Evolutionary conservation across 1,140 invertebrate species (phyloP).

Genomic region (Drosophila lacertosa): DNA sequence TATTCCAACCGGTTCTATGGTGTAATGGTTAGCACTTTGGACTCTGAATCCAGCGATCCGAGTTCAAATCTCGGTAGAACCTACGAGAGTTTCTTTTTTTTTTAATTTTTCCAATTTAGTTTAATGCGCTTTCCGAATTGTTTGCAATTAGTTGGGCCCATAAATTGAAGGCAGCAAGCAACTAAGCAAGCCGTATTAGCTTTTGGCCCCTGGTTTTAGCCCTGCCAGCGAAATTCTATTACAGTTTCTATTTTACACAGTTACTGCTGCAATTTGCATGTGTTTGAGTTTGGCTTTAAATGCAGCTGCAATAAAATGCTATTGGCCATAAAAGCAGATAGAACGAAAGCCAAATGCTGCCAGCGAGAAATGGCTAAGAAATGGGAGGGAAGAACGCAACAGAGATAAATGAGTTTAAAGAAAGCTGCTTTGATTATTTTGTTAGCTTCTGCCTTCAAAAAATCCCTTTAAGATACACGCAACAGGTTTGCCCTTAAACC

Average conservation of each 20-base stretch:
- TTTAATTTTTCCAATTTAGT: neutral
- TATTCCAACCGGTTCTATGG: conserved; percentile 87
- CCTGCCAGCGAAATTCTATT: conserved; percentile 34
- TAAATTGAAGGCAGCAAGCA: conserved; percentile 19
- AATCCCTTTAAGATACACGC: conserved; percentile 21
- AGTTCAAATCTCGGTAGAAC: conserved; percentile 94
- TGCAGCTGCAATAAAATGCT: conserved; percentile 66
- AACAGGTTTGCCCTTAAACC: neutral
- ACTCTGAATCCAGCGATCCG: conserved; percentile 96
- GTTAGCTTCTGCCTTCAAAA: conserved; percentile 36
- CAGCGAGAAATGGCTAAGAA: conserved; percentile 9
- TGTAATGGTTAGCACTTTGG: conserved; percentile 96
- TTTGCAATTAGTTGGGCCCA: conserved; percentile 20
- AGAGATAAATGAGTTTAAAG: neutral
- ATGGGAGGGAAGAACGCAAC: neutral
- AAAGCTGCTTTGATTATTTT: conserved; percentile 77
- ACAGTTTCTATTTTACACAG: conserved; percentile 45
- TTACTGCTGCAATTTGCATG: conserved; percentile 69
- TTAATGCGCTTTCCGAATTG: neutral
- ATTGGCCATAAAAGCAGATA: conserved; percentile 69
- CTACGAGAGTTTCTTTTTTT: conserved; percentile 72
- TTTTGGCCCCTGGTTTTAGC: conserved; percentile 37
- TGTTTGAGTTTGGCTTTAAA: conserved; percentile 59
- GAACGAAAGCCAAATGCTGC: conserved; percentile 36
- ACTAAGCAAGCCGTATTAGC: neutral